phyloP scores from a whole-genome alignment of 2,888 invertebrate species.

The Arge pagana region DNA sequence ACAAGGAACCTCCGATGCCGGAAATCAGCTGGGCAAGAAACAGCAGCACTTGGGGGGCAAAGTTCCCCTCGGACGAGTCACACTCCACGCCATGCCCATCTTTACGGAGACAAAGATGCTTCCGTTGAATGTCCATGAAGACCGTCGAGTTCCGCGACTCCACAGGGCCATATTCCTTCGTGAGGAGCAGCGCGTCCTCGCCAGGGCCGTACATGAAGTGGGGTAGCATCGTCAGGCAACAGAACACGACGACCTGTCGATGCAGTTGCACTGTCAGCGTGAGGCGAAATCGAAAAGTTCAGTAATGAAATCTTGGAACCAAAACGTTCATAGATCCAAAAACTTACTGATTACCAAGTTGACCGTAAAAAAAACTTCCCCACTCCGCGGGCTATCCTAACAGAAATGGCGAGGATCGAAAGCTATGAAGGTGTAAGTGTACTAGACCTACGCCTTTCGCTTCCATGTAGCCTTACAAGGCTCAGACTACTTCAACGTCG shows the following conservation, averaged over 20 bases:
- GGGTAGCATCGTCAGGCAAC: constrained; percentile 69
- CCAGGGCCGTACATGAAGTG: constrained; percentile 73
- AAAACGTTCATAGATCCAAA: too few species aligned
- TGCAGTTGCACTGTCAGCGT: too few species aligned
- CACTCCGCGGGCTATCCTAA: too few species aligned
- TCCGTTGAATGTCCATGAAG: constrained; percentile 61
- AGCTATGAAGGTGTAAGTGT: too few species aligned
- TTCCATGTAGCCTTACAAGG: too few species aligned
- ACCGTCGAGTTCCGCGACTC: constrained; percentile 56
- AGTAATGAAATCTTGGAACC: too few species aligned
- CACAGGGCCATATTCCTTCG: constrained; percentile 63
- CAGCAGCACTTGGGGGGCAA: constrained; percentile 67
- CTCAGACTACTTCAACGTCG: too few species aligned
- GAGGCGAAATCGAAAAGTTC: too few species aligned
- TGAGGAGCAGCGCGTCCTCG: constrained; percentile 67
- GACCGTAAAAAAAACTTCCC: too few species aligned
- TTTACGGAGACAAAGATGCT: constrained; percentile 61
- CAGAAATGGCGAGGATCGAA: too few species aligned
- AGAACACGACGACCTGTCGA: constrained; percentile 63
- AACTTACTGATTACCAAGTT: too few species aligned
- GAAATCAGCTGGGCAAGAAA: constrained; percentile 73
- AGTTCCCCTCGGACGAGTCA: constrained; percentile 61
- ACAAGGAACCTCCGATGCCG: constrained; percentile 72
- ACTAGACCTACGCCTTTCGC: too few species aligned
- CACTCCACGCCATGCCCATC: constrained; percentile 56